phyloP scores from a whole-genome alignment of 2,888 invertebrate species.

The Andrena minutula region DNA sequence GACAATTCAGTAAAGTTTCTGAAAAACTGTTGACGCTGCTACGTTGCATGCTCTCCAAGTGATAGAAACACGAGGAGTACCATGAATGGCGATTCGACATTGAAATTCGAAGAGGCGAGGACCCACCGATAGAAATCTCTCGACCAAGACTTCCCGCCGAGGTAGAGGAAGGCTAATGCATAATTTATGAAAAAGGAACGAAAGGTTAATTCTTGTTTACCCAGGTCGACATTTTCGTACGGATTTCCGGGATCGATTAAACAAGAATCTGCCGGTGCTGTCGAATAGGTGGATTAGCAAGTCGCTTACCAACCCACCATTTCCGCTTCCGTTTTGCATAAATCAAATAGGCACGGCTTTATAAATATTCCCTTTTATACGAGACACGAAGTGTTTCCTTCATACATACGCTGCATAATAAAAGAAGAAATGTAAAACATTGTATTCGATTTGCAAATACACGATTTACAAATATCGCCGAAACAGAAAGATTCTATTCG shows the following conservation, averaged over 20 bases:
- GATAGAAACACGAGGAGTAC: background rate
- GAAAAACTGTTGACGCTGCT: too few relatives aligned
- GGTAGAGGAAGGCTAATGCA: conserved; percentile 25
- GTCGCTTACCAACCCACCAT: background rate
- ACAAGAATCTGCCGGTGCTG: background rate
- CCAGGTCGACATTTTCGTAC: conserved; percentile 1
- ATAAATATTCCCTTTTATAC: background rate
- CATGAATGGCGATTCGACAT: conserved; percentile 13
- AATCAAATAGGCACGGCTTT: background rate
- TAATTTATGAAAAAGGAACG: conserved; percentile 36
- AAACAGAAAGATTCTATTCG: too few relatives aligned
- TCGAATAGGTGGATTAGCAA: conserved; percentile 7
- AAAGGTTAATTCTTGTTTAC: conserved; percentile 40
- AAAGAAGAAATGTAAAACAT: too few relatives aligned
- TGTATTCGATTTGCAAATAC: too few relatives aligned
- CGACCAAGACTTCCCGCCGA: conserved; percentile 21
- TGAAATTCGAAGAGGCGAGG: conserved; percentile 50
- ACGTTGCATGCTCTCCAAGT: background rate
- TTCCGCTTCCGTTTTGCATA: background rate
- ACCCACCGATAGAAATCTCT: conserved; percentile 23
- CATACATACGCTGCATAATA: too few relatives aligned
- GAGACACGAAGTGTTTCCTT: background rate
- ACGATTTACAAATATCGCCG: too few relatives aligned
- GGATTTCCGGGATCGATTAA: conserved; percentile 27
- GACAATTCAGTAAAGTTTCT: too few relatives aligned